phyloP scores from a whole-genome alignment of 2,888 invertebrate genomes.

The Eilema caniola region DNA sequence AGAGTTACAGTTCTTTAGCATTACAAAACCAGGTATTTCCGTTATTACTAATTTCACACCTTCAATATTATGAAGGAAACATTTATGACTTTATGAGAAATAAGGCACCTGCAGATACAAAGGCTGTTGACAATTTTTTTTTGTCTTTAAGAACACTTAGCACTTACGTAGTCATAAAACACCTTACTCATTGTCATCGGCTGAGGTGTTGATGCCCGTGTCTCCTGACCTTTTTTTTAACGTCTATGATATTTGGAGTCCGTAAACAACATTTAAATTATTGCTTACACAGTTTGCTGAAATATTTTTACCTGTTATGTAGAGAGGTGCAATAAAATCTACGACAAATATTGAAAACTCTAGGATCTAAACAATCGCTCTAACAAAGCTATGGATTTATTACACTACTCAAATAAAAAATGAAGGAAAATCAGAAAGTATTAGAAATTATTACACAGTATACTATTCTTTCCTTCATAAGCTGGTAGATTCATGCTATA shows the following conservation, averaged over 20 bases:
- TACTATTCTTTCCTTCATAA: too few relatives aligned
- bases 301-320: neutral
- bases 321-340: neutral
- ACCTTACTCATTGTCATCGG: constrained; percentile 71
- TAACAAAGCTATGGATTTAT: neutral
- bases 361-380: neutral
- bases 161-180: constrained; percentile 71
- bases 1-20: constrained; percentile 15
- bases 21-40: constrained; percentile 45
- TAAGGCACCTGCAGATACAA: constrained; percentile 72
- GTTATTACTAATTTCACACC: constrained; percentile 72
- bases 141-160: constrained; percentile 57
- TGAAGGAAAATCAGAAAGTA: neutral
- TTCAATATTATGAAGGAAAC: constrained; percentile 52
- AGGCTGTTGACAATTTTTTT: constrained; percentile 64
- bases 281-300: neutral
- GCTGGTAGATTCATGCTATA: too few relatives aligned
- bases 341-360: neutral
- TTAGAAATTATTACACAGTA: too few relatives aligned
- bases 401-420: neutral
- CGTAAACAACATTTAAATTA: constrained; percentile 16
- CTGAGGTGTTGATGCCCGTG: constrained; percentile 66
- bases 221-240: constrained; percentile 52
- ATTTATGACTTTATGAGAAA: constrained; percentile 62
- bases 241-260: constrained; percentile 45